A percentile compares a stretch with the other conserved stretches of the same genome.
Evolutionary conservation across 2,797 vertebrate genomes (phyloP).

Genomic region (Telmatherina bonti): DNA sequence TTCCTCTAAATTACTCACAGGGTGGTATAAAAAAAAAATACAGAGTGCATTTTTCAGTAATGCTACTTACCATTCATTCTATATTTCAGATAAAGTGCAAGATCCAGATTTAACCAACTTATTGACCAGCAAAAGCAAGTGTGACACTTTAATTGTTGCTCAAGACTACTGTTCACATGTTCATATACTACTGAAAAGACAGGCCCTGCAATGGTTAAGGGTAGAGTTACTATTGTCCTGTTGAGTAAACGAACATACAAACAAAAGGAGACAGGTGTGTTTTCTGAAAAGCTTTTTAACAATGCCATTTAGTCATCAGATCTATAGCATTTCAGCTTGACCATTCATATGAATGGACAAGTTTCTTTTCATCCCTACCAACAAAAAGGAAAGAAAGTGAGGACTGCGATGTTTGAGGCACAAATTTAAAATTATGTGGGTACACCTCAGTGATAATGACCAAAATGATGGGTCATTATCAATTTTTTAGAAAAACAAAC

Average conservation of each 20-base stretch:
- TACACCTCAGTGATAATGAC: slow-evolving; percentile 26
- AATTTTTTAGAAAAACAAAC: slow-evolving; percentile 6
- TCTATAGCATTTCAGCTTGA: slow-evolving; percentile 33
- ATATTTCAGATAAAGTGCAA: background rate
- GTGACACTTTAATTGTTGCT: background rate
- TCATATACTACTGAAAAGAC: slow-evolving; percentile 3
- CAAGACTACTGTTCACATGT: slow-evolving; percentile 14
- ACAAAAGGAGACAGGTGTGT: slow-evolving; percentile 51
- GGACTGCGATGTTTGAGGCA: slow-evolving; percentile 20
- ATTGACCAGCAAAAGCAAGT: background rate
- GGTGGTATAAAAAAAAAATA: background rate
- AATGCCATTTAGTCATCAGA: slow-evolving; percentile 48
- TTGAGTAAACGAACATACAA: slow-evolving; percentile 26
- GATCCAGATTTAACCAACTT: background rate
- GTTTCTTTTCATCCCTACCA: slow-evolving; percentile 36
- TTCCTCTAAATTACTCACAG: background rate
- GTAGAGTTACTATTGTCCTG: slow-evolving; percentile 34
- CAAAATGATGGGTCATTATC: slow-evolving; percentile 12
- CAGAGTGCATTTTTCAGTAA: background rate
- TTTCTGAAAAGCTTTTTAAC: slow-evolving; percentile 47
- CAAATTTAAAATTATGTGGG: slow-evolving; percentile 45
- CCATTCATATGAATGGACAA: too few relatives aligned
- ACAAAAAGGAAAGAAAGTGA: slow-evolving; percentile 21
- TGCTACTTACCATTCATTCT: background rate
- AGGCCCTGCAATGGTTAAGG: slow-evolving; percentile 10